phyloP scores from a whole-genome alignment of 2,888 invertebrate genomes.

The Gerris lacustris region DNA sequence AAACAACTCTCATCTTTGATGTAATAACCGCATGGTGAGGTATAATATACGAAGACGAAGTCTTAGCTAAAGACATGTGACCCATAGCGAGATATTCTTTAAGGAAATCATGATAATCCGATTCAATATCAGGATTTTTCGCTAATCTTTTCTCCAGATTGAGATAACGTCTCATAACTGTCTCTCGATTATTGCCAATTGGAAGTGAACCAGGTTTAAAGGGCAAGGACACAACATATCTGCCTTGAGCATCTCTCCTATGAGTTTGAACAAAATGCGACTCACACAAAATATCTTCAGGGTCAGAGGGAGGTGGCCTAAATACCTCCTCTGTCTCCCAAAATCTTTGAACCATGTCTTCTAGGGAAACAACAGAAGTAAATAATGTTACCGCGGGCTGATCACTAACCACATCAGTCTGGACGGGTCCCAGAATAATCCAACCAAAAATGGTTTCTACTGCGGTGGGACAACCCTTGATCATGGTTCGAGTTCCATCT shows the following conservation, averaged over 20 bases:
- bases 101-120: neutral
- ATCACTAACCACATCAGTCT: neutral
- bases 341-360: constrained; percentile 9
- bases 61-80: constrained; percentile 8
- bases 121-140: neutral
- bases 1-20: constrained; percentile 33
- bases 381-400: neutral
- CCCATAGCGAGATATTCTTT: constrained; percentile 7
- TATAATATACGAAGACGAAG: constrained; percentile 34
- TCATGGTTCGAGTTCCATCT: neutral
- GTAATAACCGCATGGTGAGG: constrained; percentile 31
- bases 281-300: too few relatives aligned
- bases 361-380: constrained; percentile 8
- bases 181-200: too few relatives aligned
- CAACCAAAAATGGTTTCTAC: constrained; percentile 14
- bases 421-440: constrained; percentile 9
- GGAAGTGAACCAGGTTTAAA: too few relatives aligned
- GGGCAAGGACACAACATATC: too few relatives aligned
- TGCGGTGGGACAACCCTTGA: constrained; percentile 9
- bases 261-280: too few relatives aligned
- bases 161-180: constrained; percentile 15
- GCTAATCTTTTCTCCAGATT: neutral
- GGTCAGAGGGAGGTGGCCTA: neutral
- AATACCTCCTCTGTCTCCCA: constrained; percentile 14
- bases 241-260: too few relatives aligned